Base-by-base conservation (phyloP, 2,888 invertebrate species). In the Drosophila nr. perissopoda region DNA sequence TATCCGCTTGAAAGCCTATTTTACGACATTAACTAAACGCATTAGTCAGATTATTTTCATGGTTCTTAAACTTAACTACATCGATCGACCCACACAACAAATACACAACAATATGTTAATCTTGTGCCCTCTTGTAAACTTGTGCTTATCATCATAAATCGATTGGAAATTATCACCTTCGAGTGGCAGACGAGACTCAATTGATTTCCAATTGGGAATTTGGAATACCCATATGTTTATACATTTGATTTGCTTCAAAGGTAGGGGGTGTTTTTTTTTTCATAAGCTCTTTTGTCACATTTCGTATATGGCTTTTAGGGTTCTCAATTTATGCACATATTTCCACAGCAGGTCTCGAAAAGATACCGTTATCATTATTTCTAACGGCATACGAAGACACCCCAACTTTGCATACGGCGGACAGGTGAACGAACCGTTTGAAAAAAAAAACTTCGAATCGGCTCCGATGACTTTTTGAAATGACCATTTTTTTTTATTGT, bases 381-480 rank as follows among this genome's bases (percentile, higher is more conserved):
- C 83, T 84, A 87, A 83, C 83, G 83, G 83, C 74, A 79, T 54
- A 38, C 38, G 33, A 40, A 49, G 49, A 40, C n/a, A 34, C 53
- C 42, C 48, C 34, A 7, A 40, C 57, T 69, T 74, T 76, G 87
- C 87, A 87, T 86, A 76, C 57, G 29, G 42, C 45, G 63, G 48
- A 65, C 85, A 85, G 85, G 85, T 85, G 85, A 85, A 85, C 72
- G 85, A 85, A 87, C 84, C 74, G 54, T 42, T 36, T 18, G 25
- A 25, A 29, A 1, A 34, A 25, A 21, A 33, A 52, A 4, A 31
- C 16, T 61, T 48, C 58, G 21, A 54, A 54, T 31, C 27, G 57
- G 5, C 45, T 40, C 25, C 67, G 67, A 89, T 89, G 89, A 83
- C 80, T 85, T 64, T 87, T 73, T 73, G 54, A 83, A 89, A 89